Conservation (phyloP, 2,797 vertebrate genomes). For the Apogon talboti region DNA sequence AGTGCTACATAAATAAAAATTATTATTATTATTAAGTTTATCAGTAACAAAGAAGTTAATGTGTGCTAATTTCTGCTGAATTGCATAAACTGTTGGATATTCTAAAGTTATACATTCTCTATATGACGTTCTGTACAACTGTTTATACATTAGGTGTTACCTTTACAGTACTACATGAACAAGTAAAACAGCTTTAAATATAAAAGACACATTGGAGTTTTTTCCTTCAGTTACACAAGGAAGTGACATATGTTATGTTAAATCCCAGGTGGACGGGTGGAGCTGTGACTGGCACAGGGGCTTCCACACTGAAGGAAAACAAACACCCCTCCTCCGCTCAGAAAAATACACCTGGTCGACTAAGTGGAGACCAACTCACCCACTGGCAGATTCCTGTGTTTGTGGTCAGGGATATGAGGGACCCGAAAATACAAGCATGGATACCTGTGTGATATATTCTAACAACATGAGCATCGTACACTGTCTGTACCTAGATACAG, state of each 20-base stretch:
- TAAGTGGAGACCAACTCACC: slow-evolving; percentile 8
- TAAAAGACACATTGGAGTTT: slow-evolving; percentile 1
- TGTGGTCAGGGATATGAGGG: not conserved
- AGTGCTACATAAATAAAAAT: no score
- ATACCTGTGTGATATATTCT: not conserved
- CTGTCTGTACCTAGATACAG: no score
- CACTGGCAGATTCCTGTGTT: not conserved
- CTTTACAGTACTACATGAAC: no score
- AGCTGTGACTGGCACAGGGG: slow-evolving; percentile 1
- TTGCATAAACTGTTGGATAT: no score
- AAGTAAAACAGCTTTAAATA: slow-evolving; percentile 9
- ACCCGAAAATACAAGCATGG: not conserved
- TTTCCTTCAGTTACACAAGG: not conserved
- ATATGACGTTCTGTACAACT: no score
- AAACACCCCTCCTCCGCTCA: slow-evolving; percentile 1
- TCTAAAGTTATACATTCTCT: no score
- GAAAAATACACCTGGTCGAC: not conserved
- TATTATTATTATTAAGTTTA: no score
- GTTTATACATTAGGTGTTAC: no score
- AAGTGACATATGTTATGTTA: slow-evolving; percentile 24
- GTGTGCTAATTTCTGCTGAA: no score
- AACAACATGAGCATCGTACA: no score
- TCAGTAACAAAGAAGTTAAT: no score
- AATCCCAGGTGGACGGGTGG: not conserved
- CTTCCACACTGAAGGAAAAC: slow-evolving; percentile 12